These are phyloP conservation scores for Neolamprologus cancellatus DNA, from an alignment of 2,113 vertebrate species.

Conservation along the genomic window DNA sequence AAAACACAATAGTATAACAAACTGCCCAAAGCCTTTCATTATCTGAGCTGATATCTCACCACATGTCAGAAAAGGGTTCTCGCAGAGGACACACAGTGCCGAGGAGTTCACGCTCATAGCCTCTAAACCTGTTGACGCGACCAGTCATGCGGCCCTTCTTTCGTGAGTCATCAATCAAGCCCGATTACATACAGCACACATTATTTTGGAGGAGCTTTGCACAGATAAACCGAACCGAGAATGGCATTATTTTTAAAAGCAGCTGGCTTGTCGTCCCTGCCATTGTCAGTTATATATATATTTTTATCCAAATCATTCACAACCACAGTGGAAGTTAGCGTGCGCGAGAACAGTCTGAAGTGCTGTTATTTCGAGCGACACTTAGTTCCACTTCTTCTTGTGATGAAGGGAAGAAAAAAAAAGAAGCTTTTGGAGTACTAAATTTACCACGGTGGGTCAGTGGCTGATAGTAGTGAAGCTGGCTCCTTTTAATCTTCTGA, in stretches of 20 bases:
- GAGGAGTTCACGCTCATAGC: not conserved
- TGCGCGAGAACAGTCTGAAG: not conserved
- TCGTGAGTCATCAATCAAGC: not conserved
- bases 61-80: not conserved
- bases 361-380: slow-evolving; percentile 15
- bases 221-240: not conserved
- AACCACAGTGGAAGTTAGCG: not conserved
- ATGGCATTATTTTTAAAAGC: not conserved
- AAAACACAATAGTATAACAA: not conserved
- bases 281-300: not conserved
- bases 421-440: slow-evolving; percentile 1
- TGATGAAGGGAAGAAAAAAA: not conserved
- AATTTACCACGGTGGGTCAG: slow-evolving; percentile 11
- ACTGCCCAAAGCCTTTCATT: not conserved
- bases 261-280: not conserved
- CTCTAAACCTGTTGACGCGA: slow-evolving; percentile 15
- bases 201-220: not conserved
- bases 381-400: not conserved
- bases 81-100: not conserved
- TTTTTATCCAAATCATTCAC: not conserved
- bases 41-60: not conserved
- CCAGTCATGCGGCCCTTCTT: not conserved
- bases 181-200: not conserved
- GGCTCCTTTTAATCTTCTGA: slow-evolving; percentile 24
- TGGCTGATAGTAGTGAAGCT: not conserved